Conservation (phyloP, 2,888 invertebrate species). For the Rotaria socialis region DNA sequence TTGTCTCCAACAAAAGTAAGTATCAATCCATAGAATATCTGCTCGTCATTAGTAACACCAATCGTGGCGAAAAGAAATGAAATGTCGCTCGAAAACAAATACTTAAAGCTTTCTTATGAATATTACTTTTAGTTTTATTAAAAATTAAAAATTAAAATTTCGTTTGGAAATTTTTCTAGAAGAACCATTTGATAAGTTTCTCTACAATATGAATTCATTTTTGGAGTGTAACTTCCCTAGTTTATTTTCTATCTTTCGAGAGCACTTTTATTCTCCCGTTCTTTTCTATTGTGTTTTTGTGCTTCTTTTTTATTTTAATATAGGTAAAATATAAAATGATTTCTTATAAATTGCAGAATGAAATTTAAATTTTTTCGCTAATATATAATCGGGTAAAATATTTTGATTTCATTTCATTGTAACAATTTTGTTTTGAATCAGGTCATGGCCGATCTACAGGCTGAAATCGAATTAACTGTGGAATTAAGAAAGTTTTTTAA, state of each 20-base stretch:
- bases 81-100: not conserved
- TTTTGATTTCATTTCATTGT: not conserved
- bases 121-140: not conserved
- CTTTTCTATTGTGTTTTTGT: not conserved
- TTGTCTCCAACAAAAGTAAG: not conserved
- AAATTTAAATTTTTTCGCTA: not conserved
- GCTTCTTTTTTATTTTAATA: not conserved
- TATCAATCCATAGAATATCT: constrained; percentile 1
- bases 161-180: not conserved
- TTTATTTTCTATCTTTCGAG: not conserved
- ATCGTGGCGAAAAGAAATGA: not conserved
- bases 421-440: not conserved
- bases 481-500: constrained; percentile 95
- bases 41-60: constrained; percentile 14
- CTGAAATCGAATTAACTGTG: constrained; percentile 89
- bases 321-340: not conserved
- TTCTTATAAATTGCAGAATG: not conserved
- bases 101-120: not conserved
- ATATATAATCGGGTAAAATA: not conserved
- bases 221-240: not conserved
- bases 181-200: not conserved
- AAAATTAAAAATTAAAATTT: not conserved
- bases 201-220: not conserved
- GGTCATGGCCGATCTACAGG: constrained; percentile 75
- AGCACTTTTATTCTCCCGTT: not conserved